These are phyloP conservation scores for Etia nguti DNA, from an alignment of 2,113 vertebrate species.

Conservation along the genomic window DNA sequence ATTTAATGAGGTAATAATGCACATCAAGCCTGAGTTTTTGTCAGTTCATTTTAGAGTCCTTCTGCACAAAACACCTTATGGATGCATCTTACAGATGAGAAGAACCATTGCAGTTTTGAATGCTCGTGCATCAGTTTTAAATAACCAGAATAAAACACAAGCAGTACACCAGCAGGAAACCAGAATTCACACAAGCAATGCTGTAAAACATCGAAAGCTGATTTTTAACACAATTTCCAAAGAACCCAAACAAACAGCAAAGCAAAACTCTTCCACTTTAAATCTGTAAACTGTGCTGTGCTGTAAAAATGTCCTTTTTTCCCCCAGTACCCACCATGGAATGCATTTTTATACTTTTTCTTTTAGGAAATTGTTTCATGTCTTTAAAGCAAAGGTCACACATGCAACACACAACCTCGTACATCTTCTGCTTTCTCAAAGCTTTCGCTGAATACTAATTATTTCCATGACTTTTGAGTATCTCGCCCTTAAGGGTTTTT, in stretches of 20 bases:
- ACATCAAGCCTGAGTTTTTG: neutral
- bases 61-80: neutral
- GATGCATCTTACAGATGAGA: neutral
- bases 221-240: neutral
- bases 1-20: neutral
- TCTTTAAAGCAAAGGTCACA: neutral
- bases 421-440: neutral
- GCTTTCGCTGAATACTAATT: constrained; percentile 1
- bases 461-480: neutral
- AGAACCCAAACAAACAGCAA: neutral
- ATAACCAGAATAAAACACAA: neutral
- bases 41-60: neutral
- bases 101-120: neutral
- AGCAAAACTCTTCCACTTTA: neutral
- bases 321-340: neutral
- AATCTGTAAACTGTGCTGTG: neutral
- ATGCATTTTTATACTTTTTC: neutral
- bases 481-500: neutral
- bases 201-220: neutral
- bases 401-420: neutral
- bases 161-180: neutral
- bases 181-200: neutral
- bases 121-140: neutral
- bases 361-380: neutral
- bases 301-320: neutral